Percentiles rank a stretch among this genome's conserved stretches.
These are phyloP conservation scores for Drosophila mulleri DNA, from an alignment of 2,888 invertebrate genomes.

Conservation along the genomic window DNA sequence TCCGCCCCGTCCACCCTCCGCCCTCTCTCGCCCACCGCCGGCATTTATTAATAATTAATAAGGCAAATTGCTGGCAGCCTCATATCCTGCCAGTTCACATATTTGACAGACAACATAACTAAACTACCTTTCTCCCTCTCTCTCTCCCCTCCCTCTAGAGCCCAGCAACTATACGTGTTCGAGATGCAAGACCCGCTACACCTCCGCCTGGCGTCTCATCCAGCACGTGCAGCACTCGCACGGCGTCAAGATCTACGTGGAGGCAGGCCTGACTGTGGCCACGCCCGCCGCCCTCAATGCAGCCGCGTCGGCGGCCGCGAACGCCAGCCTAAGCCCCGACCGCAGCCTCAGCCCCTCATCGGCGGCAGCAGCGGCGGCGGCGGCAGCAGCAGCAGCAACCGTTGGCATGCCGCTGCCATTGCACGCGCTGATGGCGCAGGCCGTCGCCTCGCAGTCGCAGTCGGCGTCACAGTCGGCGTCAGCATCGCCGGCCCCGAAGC, in stretches of 20 bases:
- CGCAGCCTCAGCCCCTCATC: slow-evolving; percentile 49
- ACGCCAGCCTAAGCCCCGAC: slow-evolving; percentile 44
- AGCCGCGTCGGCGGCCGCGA: slow-evolving; percentile 57
- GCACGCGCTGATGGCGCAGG: slow-evolving; percentile 62
- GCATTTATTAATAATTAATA: slow-evolving; percentile 56
- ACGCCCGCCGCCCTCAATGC: slow-evolving; percentile 68
- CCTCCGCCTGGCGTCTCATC: slow-evolving; percentile 97
- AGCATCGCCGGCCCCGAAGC: slow-evolving; percentile 46
- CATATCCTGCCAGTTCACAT: slow-evolving; percentile 57
- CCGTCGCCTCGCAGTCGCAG: slow-evolving; percentile 55
- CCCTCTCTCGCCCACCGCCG: background rate
- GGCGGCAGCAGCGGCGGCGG: slow-evolving; percentile 43
- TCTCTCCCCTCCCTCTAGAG: slow-evolving; percentile 87
- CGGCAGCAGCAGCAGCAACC: slow-evolving; percentile 58
- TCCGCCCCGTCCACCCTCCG: background rate
- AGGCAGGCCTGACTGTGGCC: slow-evolving; percentile 84
- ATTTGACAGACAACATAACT: slow-evolving; percentile 56
- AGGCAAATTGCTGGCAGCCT: slow-evolving; percentile 57
- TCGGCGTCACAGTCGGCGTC: slow-evolving; percentile 41
- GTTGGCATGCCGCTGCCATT: slow-evolving; percentile 49
- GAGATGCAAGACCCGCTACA: slow-evolving; percentile 95
- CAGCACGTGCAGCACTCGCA: slow-evolving; percentile 98
- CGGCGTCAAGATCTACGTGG: slow-evolving; percentile 96
- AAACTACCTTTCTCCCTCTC: slow-evolving; percentile 17
- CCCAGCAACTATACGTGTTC: slow-evolving; percentile 97